Evolutionary conservation across 2,113 vertebrate species (phyloP).

Genomic region (Orycteropus afer): DNA sequence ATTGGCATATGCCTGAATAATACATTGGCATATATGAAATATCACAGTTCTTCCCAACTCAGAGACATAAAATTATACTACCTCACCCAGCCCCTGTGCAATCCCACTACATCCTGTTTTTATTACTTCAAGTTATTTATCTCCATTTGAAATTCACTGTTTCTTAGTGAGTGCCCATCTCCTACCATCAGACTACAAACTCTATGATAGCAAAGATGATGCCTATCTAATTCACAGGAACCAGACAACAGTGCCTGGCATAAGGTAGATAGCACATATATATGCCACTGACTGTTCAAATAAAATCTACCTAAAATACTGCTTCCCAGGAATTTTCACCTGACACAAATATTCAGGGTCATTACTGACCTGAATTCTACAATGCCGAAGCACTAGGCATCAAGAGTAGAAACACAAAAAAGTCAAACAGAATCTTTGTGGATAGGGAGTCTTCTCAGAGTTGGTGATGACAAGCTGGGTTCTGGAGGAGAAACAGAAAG

Average conservation of each 20-base stretch:
- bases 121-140: slow-evolving; percentile 40
- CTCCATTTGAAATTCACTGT: background rate
- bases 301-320: slow-evolving; percentile 42
- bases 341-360: background rate
- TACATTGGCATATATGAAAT: background rate
- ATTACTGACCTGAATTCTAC: slow-evolving; percentile 6
- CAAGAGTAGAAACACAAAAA: background rate
- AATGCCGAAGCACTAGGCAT: background rate
- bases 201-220: background rate
- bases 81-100: background rate
- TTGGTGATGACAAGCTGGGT: background rate
- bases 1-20: background rate
- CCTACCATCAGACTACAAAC: background rate
- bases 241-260: background rate
- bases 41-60: background rate
- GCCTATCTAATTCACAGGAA: background rate
- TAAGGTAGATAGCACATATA: background rate
- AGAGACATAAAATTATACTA: background rate
- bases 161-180: background rate
- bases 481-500: background rate
- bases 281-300: background rate
- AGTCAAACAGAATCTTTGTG: slow-evolving; percentile 11
- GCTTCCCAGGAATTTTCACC: background rate
- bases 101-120: background rate
- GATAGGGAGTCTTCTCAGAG: background rate